These are phyloP conservation scores for Brachionus plicatilis DNA, from an alignment of 1,140 invertebrate species.

Conservation along the genomic window DNA sequence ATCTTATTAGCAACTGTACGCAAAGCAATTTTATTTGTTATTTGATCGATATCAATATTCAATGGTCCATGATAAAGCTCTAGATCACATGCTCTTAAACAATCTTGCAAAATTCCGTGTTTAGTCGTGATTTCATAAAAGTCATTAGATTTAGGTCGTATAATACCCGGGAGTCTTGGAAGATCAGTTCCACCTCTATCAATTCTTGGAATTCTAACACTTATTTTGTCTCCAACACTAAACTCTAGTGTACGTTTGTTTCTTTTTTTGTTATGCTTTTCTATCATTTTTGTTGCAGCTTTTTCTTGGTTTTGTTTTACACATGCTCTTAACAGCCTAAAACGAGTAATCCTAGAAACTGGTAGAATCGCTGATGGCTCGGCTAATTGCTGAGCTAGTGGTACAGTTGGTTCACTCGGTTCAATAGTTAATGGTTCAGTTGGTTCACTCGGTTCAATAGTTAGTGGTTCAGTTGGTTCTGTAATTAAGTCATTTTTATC, in stretches of 20 bases:
- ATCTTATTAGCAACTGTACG: not conserved
- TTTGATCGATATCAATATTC: not conserved
- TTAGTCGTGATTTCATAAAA: not conserved
- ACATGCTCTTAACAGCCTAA: not conserved
- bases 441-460: not conserved
- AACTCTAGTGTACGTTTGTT: not conserved
- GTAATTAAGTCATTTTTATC: not conserved
- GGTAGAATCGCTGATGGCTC: not conserved
- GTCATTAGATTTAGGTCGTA: not conserved
- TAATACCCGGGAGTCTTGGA: not conserved
- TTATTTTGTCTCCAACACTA: not conserved
- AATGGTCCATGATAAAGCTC: not conserved
- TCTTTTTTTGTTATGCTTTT: too few relatives aligned
- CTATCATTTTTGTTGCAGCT: not conserved
- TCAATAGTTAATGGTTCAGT: not conserved
- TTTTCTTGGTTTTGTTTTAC: not conserved
- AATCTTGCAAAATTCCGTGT: not conserved
- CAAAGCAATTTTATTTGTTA: not conserved
- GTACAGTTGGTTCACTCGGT: too few relatives aligned
- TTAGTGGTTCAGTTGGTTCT: not conserved
- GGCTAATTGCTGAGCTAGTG: not conserved
- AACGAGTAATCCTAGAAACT: not conserved
- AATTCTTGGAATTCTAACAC: not conserved
- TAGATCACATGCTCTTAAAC: not conserved
- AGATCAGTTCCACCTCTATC: not conserved